phyloP scores from a whole-genome alignment of 2,797 vertebrate genomes.

The Tamandua tetradactyla region DNA sequence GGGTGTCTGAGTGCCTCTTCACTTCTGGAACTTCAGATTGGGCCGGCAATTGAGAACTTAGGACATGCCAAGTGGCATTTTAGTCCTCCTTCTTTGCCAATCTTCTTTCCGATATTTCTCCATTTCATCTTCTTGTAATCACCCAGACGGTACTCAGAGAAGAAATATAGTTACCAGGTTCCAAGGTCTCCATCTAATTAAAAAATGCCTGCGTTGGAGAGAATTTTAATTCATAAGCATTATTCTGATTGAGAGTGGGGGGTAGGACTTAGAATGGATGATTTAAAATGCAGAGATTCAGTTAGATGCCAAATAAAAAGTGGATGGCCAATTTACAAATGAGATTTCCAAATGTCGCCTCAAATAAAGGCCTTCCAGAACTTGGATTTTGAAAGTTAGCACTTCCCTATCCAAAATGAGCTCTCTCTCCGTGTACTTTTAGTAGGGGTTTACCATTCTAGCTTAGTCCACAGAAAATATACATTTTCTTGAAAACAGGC shows the following conservation, averaged over 20 bases:
- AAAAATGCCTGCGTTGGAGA: slow-evolving; percentile 60
- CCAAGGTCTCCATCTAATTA: slow-evolving; percentile 79
- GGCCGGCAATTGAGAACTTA: background rate
- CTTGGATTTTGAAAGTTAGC: background rate
- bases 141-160: slow-evolving; percentile 46
- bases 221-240: slow-evolving; percentile 72
- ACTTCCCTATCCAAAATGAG: background rate
- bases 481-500: background rate
- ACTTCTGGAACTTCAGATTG: background rate
- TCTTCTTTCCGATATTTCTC: slow-evolving; percentile 18
- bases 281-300: slow-evolving; percentile 69
- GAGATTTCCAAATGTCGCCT: background rate
- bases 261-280: slow-evolving; percentile 7
- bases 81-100: slow-evolving; percentile 3
- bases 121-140: slow-evolving; percentile 67
- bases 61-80: background rate
- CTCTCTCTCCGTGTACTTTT: background rate
- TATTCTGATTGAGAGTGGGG: slow-evolving; percentile 16
- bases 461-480: background rate
- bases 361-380: slow-evolving; percentile 6
- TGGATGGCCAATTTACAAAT: slow-evolving; percentile 33
- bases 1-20: background rate
- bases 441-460: background rate
- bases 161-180: slow-evolving; percentile 72
- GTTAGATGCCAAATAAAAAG: slow-evolving; percentile 45